Base-by-base conservation (phyloP, 2,888 invertebrate species). In the Mythimna vitellina region DNA sequence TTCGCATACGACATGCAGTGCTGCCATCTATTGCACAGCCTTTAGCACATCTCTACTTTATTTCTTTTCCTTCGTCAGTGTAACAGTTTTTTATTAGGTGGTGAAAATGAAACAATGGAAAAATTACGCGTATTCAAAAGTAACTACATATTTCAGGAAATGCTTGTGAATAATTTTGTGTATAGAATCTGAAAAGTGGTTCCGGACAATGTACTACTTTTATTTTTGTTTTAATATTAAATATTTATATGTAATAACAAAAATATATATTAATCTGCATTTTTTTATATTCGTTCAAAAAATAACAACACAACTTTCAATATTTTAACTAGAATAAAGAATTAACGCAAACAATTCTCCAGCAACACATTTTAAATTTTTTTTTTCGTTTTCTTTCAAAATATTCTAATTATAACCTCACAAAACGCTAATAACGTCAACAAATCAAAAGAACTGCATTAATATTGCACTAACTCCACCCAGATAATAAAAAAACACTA, bases 401-500 rank as follows among this genome's bases (percentile, higher is more conserved):
- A n/a, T n/a, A n/a, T n/a, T n/a, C n/a, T 22, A 7, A 60, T 32
- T 6, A 51, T 17, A 20, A 51, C 29, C 8, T 0, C 4, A 53
- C 6, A 38, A 22, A 61, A 46, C 17, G 0, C 58, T 25, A 0
- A 12, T 32, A 57, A 10, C 10, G 12, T 46, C 69, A 51, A n/a
- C 22, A 62, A 60, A 60, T 54, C n/a, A 14, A 12, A 29, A 53
- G 3, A 51, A 51, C 42, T 65, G 35, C 65, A 67, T 42, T 17
- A 54, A 62, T 63, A 60, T 35, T 65, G 35, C 29, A 58, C 22
- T 56, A 63, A 63, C 71, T 64, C 12, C n/a, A 46, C 51, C 6
- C 10, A 29, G 20, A 70, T 71, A 73, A 73, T 73, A 80, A 70
- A 80, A 70, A 80, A 70, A 74, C 73, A 54, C 62, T 65, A 35